Evolutionary conservation across 2,888 invertebrate genomes (phyloP).

Genomic region (Bhutanitis thaidina): DNA sequence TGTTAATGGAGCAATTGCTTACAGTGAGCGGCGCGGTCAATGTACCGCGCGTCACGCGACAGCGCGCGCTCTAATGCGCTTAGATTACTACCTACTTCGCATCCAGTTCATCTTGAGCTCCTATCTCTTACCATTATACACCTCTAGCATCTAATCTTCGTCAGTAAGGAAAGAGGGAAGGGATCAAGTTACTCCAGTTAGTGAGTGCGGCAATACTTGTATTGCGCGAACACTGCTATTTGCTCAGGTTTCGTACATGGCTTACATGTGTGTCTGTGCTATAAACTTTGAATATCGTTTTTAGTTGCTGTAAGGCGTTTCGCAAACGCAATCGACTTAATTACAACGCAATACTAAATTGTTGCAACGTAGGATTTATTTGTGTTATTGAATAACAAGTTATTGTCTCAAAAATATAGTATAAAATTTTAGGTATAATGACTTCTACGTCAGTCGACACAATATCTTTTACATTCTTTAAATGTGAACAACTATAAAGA

Average conservation of each 20-base stretch:
- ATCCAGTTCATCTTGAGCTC: slow-evolving; percentile 44
- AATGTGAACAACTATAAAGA: too few species aligned
- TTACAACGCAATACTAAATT: not conserved
- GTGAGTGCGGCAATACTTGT: slow-evolving; percentile 42
- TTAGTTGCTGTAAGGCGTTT: slow-evolving; percentile 7
- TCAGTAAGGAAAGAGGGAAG: slow-evolving; percentile 23
- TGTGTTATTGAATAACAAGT: too few species aligned
- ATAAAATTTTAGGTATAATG: too few species aligned
- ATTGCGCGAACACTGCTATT: slow-evolving; percentile 60
- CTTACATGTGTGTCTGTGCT: slow-evolving; percentile 7
- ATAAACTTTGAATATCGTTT: slow-evolving; percentile 12
- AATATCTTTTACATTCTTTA: too few species aligned
- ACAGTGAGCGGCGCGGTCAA: slow-evolving; percentile 67
- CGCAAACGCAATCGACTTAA: not conserved
- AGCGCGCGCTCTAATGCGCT: slow-evolving; percentile 69
- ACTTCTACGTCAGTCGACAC: too few species aligned
- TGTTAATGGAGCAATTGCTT: slow-evolving; percentile 65
- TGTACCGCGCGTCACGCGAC: slow-evolving; percentile 71
- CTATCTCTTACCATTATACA: slow-evolving; percentile 21
- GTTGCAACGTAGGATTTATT: not conserved
- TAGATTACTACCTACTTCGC: slow-evolving; percentile 68
- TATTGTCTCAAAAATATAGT: too few species aligned
- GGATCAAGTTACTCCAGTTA: slow-evolving; percentile 36
- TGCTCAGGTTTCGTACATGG: slow-evolving; percentile 52
- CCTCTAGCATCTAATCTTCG: not conserved